These are phyloP conservation scores for Arenicola marina DNA, from an alignment of 2,888 invertebrate genomes.

Conservation along the genomic window DNA sequence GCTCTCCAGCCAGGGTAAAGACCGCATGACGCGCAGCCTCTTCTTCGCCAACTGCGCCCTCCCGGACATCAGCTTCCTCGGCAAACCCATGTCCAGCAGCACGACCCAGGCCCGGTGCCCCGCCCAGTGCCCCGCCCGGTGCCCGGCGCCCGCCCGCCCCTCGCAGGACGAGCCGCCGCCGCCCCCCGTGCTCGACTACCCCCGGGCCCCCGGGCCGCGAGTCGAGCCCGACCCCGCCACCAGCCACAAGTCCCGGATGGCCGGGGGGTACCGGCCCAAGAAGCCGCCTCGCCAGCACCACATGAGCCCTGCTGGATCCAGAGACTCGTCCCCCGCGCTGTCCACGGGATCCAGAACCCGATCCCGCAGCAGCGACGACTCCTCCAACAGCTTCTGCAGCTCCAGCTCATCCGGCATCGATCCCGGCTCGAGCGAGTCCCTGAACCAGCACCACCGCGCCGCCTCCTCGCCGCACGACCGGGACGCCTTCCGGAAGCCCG, in stretches of 20 bases:
- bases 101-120: background rate
- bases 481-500: no score
- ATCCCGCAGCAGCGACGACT: background rate
- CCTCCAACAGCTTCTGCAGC: conserved; percentile 27
- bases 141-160: background rate
- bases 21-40: conserved; percentile 15
- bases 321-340: conserved; percentile 17
- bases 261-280: background rate
- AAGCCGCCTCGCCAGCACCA: background rate
- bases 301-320: background rate
- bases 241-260: background rate
- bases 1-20: background rate
- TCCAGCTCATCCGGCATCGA: conserved; percentile 38
- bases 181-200: background rate
- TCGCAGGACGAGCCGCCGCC: background rate
- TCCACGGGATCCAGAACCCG: background rate
- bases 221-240: background rate
- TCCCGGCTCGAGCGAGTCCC: conserved; percentile 27
- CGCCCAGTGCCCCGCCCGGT: background rate
- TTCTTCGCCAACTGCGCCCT: conserved; percentile 20
- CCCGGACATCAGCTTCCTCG: conserved; percentile 37
- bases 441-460: background rate
- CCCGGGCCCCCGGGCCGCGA: background rate
- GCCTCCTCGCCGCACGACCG: no score
- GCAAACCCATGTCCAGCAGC: conserved; percentile 4